Evolutionary conservation across 2,888 invertebrate species (phyloP), one percentile per base, ranked within the genome.

Genomic region (Aporophyla lueneburgensis): DNA sequence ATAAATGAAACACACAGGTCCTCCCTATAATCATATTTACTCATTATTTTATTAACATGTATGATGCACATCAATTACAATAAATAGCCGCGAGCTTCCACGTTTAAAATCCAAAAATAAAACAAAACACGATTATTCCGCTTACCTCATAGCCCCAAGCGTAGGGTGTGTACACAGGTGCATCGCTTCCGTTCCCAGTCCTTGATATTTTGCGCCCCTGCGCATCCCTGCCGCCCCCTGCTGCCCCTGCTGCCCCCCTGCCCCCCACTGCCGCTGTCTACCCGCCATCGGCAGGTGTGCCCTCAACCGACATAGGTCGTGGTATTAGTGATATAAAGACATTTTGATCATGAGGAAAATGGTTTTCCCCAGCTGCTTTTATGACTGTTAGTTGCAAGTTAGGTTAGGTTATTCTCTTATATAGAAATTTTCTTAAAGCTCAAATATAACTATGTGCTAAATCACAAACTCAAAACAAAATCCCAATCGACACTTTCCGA

Each of bases 201-300:
- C 88, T 86, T 89, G 89, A 86, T 90, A 91, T 90, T 82, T 90
- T 88, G 90, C 91, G 86, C 91, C 89, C 76, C 78, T 75, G 74
- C 58, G 24, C 77, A 83, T 79, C 79, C 72, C 63, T 43, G 9
- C 43, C 51, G 3, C 4, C 27, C 53, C 67, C 6, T 21, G 24
- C 0, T 19, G 24, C 14, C 46, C n/a, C n/a, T n/a, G n/a, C n/a
- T n/a, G n/a, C n/a, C n/a, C n/a, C 62, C 53, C n/a, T 19, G 27
- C 58, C 63, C 0, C n/a, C 59, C 70, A n/a, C 27, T 53, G 62
- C 27, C 56, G 66, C 40, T 54, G 24, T 40, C 56, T 27, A 54
- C 54, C 43, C 63, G 33, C 59, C 14, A 61, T 1, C 14, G 65
- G 82, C 82, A 82, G 82, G 82, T 82, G 82, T 54, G 43, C 33